Evolutionary conservation across 35 echinoderm and acorn worm species (phyloP), one percentile per base, ranked within the genome.

Genomic region (Ophioderma brevispina): DNA sequence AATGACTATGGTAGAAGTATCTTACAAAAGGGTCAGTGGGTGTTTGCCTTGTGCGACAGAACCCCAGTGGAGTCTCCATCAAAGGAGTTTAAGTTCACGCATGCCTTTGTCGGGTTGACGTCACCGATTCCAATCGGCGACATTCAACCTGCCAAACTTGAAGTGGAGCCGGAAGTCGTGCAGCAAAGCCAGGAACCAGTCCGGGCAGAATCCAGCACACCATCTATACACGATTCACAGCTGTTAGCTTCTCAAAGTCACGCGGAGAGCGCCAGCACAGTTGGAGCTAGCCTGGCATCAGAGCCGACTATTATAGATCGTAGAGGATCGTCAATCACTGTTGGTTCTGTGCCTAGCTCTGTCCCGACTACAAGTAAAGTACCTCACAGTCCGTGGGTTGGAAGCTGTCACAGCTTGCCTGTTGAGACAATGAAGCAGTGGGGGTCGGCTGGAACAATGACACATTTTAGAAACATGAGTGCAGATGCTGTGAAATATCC

Each of bases 331-430:
- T 76, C 81, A 55, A 91, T 55, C 35, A 91, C 81, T 0, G 76
- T 87, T 38, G 76, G 85, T 76, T 87, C 85, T 2, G 55, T 56
- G 35, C 59, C 55, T 38, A 63, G 39, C 31, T 75, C 55, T 39
- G n/a, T n/a, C n/a, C 32, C 30, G 35, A 86, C 55, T 28, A 76
- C 84, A 36, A 33, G 63, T 76, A 36, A 46, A 46, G 4, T 17
- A 8, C 2, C 6, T 30, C 17, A 30, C 4, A 70, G 63, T 59
- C 42, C 23, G 49, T 85, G 90, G 78, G 76, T 77, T 17, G 95
- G 95, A 15, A 97, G 95, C 77, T 97, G 92, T 2, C 90, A 92
- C 40, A 97, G 95, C 80, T 80, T 97, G 59, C 95, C 90, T 28
- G 90, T 91, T 6, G 90, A 91, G 34, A 31, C 90, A 33, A 76